A percentile compares a stretch with the other conserved stretches of the same genome.
Evolutionary conservation across 2,888 invertebrate genomes (phyloP).

Genomic region (Sipha maydis): DNA sequence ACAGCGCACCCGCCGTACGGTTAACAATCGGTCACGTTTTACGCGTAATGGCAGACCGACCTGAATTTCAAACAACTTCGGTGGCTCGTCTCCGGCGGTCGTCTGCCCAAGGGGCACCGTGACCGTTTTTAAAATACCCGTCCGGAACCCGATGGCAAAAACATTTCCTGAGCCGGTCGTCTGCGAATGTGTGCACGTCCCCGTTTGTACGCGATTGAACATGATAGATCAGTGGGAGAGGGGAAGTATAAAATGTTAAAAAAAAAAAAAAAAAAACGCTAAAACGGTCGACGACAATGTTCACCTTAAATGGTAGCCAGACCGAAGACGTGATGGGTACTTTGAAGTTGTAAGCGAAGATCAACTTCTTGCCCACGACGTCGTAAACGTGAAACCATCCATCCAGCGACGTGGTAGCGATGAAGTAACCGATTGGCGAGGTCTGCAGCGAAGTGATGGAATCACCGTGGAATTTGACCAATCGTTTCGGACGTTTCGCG

Average conservation of each 20-base stretch:
- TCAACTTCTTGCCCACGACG: slow-evolving; percentile 72
- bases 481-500: slow-evolving; percentile 65
- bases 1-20: no score
- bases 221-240: neutral
- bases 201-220: neutral
- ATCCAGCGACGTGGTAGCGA: slow-evolving; percentile 79
- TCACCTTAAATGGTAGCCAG: slow-evolving; percentile 31
- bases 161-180: slow-evolving; percentile 75
- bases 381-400: slow-evolving; percentile 81
- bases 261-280: no score
- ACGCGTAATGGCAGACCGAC: no score
- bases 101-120: neutral
- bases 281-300: no score
- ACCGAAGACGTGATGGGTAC: slow-evolving; percentile 2
- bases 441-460: slow-evolving; percentile 76
- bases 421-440: slow-evolving; percentile 76
- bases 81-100: no score
- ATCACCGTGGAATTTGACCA: slow-evolving; percentile 82
- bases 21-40: no score
- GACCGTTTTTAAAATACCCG: slow-evolving; percentile 76
- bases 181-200: slow-evolving; percentile 67
- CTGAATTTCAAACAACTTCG: neutral
- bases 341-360: slow-evolving; percentile 73
- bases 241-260: no score
- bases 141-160: slow-evolving; percentile 76